Evolutionary conservation across 2,113 vertebrate species (phyloP).

Genomic region (Poicephalus meyeri): DNA sequence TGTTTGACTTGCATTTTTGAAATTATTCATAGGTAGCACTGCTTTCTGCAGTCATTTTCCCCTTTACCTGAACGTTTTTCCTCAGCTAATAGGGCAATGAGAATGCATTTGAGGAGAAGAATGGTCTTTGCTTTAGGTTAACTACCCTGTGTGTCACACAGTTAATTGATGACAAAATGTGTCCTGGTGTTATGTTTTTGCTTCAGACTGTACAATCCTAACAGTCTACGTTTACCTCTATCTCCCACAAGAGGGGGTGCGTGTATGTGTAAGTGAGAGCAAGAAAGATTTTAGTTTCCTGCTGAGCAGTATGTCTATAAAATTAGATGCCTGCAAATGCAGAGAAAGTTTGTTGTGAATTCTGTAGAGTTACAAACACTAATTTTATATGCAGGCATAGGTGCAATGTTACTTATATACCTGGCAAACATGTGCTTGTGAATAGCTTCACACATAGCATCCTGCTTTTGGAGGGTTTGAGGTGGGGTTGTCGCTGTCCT

Average conservation of each 20-base stretch:
- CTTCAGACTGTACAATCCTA: background rate
- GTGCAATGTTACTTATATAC: background rate
- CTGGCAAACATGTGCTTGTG: background rate
- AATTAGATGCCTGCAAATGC: background rate
- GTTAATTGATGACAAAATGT: background rate
- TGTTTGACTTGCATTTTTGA: background rate
- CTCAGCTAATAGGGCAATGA: background rate
- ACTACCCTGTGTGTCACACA: background rate
- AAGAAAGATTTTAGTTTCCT: background rate
- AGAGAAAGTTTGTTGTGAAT: background rate
- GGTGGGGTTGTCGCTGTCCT: too few relatives aligned
- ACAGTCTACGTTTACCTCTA: background rate
- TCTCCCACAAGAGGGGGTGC: constrained; percentile 43
- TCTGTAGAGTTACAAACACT: background rate
- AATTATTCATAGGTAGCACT: background rate
- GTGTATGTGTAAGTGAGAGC: background rate
- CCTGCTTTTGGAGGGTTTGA: background rate
- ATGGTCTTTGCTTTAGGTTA: background rate
- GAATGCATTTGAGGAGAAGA: background rate
- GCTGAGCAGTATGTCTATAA: background rate
- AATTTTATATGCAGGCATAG: background rate
- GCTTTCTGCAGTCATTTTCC: background rate
- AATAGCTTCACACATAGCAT: background rate
- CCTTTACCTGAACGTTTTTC: background rate
- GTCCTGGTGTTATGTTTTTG: background rate